These are phyloP conservation scores for Eptesicus fuscus DNA, from an alignment of 2,113 vertebrate genomes.

Conservation along the genomic window DNA sequence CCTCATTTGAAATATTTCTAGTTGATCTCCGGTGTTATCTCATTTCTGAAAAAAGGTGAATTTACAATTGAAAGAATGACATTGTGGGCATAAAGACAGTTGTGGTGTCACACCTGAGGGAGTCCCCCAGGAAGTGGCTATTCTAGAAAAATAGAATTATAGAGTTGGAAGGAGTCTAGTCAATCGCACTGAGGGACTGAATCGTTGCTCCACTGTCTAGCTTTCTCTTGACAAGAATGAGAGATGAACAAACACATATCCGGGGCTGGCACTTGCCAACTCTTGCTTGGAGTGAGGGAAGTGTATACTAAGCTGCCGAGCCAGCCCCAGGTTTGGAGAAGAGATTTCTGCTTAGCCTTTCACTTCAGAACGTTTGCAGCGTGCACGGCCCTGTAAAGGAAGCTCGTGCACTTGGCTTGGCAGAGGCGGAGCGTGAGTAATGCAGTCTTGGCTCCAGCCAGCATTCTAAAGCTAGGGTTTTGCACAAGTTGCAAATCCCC, in stretches of 20 bases:
- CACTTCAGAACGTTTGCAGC: constrained; percentile 52
- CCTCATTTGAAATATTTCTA: neutral
- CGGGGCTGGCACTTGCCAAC: neutral
- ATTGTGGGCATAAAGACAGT: neutral
- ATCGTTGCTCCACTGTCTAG: neutral
- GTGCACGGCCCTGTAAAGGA: constrained; percentile 57
- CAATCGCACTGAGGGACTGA: neutral
- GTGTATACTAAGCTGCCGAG: neutral
- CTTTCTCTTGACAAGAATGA: neutral
- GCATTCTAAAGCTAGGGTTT: constrained; percentile 72
- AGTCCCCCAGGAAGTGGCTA: neutral
- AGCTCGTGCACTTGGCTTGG: constrained; percentile 64
- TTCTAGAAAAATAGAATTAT: neutral
- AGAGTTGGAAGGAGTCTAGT: neutral
- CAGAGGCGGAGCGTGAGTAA: constrained; percentile 65
- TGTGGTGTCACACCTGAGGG: neutral
- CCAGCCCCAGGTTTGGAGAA: constrained; percentile 14
- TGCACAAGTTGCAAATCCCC: constrained; percentile 76
- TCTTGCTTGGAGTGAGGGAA: neutral
- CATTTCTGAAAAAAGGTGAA: neutral
- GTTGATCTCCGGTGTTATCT: neutral
- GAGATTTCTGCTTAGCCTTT: constrained; percentile 44
- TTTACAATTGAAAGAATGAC: neutral
- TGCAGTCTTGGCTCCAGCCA: constrained; percentile 75
- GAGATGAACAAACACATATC: neutral